Conservation (phyloP, 2,113 vertebrate species). For the Candoia aspera region DNA sequence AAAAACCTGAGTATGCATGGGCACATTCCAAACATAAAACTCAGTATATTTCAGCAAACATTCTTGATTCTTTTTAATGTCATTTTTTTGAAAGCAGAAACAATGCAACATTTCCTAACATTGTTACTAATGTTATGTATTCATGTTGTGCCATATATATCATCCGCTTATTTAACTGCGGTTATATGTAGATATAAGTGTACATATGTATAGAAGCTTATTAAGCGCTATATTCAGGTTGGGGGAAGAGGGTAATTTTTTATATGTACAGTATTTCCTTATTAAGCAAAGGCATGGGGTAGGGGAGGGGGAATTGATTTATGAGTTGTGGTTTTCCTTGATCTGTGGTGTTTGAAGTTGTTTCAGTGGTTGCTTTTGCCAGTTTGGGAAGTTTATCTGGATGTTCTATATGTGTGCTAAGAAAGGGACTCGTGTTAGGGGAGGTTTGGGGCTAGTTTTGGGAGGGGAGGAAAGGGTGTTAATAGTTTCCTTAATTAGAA, state of each 20-base stretch:
- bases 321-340: conserved; percentile 72
- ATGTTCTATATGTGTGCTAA: conserved; percentile 72
- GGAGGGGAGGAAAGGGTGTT: conserved; percentile 70
- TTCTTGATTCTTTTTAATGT: conserved; percentile 46
- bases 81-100: conserved; percentile 66
- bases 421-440: conserved; percentile 70
- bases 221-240: conserved; percentile 72
- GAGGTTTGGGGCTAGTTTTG: conserved; percentile 61
- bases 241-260: conserved; percentile 68
- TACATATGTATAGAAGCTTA: conserved; percentile 64
- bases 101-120: conserved; percentile 56
- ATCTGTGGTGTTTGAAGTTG: conserved; percentile 75
- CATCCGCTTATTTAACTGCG: conserved; percentile 72
- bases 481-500: conserved; percentile 73
- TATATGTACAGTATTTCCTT: conserved; percentile 74
- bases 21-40: not conserved
- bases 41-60: conserved; percentile 30
- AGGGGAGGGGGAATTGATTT: conserved; percentile 67
- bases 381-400: conserved; percentile 74
- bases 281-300: conserved; percentile 71
- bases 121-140: conserved; percentile 67
- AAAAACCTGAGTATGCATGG: conserved; percentile 48
- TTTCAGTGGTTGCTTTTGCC: conserved; percentile 76
- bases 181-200: conserved; percentile 68
- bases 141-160: conserved; percentile 67